Evolutionary conservation across 2,888 invertebrate genomes (phyloP).

Genomic region (Oasisia sp.): DNA sequence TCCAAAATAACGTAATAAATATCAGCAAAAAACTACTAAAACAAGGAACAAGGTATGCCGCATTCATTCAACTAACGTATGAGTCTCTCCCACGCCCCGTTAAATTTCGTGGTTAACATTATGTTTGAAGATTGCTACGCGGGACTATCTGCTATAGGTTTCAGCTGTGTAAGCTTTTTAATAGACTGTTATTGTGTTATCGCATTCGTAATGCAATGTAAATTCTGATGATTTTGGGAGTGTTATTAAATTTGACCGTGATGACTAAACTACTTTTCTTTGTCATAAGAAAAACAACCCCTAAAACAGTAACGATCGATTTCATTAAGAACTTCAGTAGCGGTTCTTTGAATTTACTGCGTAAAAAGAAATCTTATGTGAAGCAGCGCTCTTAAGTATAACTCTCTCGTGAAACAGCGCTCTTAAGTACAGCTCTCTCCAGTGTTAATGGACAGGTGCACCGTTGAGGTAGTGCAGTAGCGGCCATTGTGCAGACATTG

Average conservation of each 20-base stretch:
- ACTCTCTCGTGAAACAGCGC: not conserved
- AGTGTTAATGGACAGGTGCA: not conserved
- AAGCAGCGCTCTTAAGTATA: not conserved
- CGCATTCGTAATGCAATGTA: not conserved
- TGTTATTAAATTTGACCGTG: not conserved
- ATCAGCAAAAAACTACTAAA: not conserved
- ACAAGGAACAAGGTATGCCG: not conserved
- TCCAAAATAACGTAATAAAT: not conserved
- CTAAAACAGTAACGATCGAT: not conserved
- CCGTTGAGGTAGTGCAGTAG: not conserved
- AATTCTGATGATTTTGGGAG: not conserved
- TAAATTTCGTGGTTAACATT: not conserved
- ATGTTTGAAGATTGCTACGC: not conserved
- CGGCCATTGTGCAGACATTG: not conserved
- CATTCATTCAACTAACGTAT: not conserved
- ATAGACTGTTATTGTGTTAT: not conserved
- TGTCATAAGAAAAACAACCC: not conserved
- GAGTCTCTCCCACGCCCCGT: not conserved
- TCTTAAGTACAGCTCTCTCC: not conserved
- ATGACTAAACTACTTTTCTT: not conserved
- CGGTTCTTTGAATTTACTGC: not conserved
- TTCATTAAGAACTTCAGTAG: not conserved
- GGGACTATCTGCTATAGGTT: not conserved
- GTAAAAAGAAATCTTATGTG: not conserved
- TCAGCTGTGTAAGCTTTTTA: not conserved